Base-by-base conservation (phyloP, 2,797 vertebrate genomes). In the Urosaurus nigricauda region DNA sequence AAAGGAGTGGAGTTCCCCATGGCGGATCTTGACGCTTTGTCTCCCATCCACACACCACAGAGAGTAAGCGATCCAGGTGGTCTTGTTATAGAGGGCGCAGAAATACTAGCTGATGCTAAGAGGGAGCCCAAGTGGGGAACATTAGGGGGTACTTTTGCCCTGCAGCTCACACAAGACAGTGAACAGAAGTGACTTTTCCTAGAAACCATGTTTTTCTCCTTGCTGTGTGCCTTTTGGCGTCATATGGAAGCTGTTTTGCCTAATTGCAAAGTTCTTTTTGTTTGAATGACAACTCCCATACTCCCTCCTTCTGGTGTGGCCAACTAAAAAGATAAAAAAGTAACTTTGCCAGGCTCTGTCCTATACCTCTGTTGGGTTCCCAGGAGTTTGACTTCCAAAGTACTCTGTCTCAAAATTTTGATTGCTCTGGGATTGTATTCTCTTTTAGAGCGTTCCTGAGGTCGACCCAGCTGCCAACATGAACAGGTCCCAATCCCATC, bases 1-100 rank as follows among this genome's bases (percentile, higher is more conserved):
- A 99, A 99, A 97, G 99, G 99, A 91, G 97, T 99, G 0, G 99
- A 99, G 95, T 99, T 99, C 93, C 99, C 99, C 81, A 97, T 97
- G 96, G 98, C 98, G 21, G 98, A 99, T 7, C 94, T 99, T 82
- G 99, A 99, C 77, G 98, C 98, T 14, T 95, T 99, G 90, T 99
- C 99, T 81, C 99, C 99, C 17, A 99, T 99, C 96, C 98, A 99
- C 96, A 99, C 98, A 40, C 99, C 99, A 43, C 98, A 98, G 94
- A 97, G 97, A 97, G 99, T 99, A 97, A 97, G 98, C 4, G 19
- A 19, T 17, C 58, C 19, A 21, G 19, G 19, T 60, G 58, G 58
- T 60, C 19, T 60, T 19, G 58, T 60, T 60, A 21, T 1, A 19
- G 11, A 21, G 19, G 58, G 58, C 5, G 19, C 19, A 60, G 58